Evolutionary conservation across 1,140 invertebrate genomes (phyloP), one percentile per base, ranked within the genome.

Genomic region (Gryllus bimaculatus): DNA sequence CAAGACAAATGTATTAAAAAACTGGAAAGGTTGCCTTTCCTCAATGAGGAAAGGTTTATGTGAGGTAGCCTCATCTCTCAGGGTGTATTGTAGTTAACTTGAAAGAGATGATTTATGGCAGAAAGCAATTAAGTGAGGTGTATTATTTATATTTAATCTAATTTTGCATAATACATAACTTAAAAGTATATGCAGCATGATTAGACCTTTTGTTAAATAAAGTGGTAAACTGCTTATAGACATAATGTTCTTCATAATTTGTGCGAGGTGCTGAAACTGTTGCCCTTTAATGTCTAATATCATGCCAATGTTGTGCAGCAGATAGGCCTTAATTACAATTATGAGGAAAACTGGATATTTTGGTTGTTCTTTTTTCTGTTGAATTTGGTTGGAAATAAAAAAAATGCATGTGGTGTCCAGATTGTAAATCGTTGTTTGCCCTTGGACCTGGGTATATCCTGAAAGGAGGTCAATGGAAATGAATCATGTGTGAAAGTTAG

Each of bases 131-230:
- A 39, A 20, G 54, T 39, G 48, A 20, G 66, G 66, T 66, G 21
- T 73, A 78, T 78, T 78, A 48, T 48, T 76, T 54, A 66, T 78
- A 73, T 78, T 78, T 78, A 73, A 73, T 78, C 66, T 78, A 73
- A 78, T 78, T 78, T 78, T 78, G 54, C 73, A 78, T 78, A n/a
- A 78, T 78, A 78, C 48, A 78, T 78, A 78, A 73, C 47, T 66
- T 39, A 47, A 39, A 78, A 66, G 66, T 78, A 78, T 78, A 21
- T 78, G 78, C 78, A 73, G 78, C 54, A 78, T 47, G 54, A 78
- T 13, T 20, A 66, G 21, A 48, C 49, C 20, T 78, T 78, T 78
- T 78, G 78, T 78, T 78, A 20, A 78, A 26, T 73, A 78, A 78
- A 78, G 8, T 47, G 47, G 66, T 73, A 39, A 78, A 78, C 48